phyloP scores from a whole-genome alignment of 2,888 invertebrate species.

The Phyllotreta cruciferae region DNA sequence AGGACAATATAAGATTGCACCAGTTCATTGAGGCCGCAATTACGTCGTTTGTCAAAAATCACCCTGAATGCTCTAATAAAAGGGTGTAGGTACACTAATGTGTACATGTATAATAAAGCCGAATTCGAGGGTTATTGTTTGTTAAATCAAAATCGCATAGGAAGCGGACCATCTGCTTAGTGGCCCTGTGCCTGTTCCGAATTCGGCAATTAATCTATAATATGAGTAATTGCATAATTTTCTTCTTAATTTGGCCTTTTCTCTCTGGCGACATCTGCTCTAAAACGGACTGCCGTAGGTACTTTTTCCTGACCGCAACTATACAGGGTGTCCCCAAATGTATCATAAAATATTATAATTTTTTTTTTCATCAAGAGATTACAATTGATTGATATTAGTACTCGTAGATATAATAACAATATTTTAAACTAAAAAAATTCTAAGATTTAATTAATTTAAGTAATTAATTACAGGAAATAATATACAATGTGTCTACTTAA shows the following conservation, averaged over 20 bases:
- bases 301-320: background rate
- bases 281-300: constrained; percentile 27
- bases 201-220: constrained; percentile 29
- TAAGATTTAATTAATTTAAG: too few relatives aligned
- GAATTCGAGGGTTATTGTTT: constrained; percentile 31
- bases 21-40: too few relatives aligned
- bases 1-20: too few relatives aligned
- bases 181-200: constrained; percentile 11
- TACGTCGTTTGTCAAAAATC: constrained; percentile 2
- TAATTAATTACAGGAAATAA: too few relatives aligned
- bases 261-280: constrained; percentile 23
- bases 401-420: too few relatives aligned
- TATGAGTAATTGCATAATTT: constrained; percentile 30
- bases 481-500: too few relatives aligned
- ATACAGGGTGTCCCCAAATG: too few relatives aligned
- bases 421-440: too few relatives aligned
- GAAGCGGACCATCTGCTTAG: constrained; percentile 21
- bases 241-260: constrained; percentile 31
- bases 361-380: too few relatives aligned
- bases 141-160: constrained; percentile 16
- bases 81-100: background rate
- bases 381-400: too few relatives aligned
- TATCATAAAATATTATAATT: too few relatives aligned
- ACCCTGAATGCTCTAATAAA: constrained; percentile 8
- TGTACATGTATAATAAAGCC: constrained; percentile 14